phyloP scores from a whole-genome alignment of 2,888 invertebrate species.

The Cephus runcator region DNA sequence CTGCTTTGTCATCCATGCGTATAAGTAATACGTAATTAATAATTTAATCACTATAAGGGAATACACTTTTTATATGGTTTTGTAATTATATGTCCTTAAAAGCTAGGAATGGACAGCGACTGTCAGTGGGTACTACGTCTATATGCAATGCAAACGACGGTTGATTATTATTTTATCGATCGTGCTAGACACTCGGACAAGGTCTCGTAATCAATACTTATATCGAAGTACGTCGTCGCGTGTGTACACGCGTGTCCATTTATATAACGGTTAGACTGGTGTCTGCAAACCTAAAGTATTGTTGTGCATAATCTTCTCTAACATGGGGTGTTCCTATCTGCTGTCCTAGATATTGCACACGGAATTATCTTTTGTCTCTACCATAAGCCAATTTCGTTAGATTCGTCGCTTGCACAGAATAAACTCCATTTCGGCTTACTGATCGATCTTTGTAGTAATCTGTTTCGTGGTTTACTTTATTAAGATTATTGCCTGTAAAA shows the following conservation, averaged over 20 bases:
- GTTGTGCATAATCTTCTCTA: background rate
- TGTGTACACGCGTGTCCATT: background rate
- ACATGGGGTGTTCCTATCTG: background rate
- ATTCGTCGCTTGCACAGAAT: background rate
- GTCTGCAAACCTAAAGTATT: background rate
- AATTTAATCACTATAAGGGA: background rate
- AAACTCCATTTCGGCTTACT: too few species aligned
- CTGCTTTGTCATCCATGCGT: background rate
- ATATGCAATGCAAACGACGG: background rate
- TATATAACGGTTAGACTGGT: background rate
- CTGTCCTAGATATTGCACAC: background rate
- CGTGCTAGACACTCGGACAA: constrained; percentile 8
- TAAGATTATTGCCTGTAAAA: too few species aligned
- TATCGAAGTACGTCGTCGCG: constrained; percentile 8
- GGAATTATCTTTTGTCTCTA: background rate
- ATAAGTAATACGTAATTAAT: background rate
- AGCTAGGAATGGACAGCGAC: background rate
- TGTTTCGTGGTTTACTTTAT: too few species aligned
- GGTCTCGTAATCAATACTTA: constrained; percentile 15
- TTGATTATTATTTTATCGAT: constrained; percentile 38
- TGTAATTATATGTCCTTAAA: background rate
- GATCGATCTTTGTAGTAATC: too few species aligned
- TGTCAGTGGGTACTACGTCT: background rate
- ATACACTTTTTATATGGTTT: background rate
- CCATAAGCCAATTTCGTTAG: background rate